Evolutionary conservation across 2,797 vertebrate species (phyloP).

Genomic region (Pygocentrus nattereri): DNA sequence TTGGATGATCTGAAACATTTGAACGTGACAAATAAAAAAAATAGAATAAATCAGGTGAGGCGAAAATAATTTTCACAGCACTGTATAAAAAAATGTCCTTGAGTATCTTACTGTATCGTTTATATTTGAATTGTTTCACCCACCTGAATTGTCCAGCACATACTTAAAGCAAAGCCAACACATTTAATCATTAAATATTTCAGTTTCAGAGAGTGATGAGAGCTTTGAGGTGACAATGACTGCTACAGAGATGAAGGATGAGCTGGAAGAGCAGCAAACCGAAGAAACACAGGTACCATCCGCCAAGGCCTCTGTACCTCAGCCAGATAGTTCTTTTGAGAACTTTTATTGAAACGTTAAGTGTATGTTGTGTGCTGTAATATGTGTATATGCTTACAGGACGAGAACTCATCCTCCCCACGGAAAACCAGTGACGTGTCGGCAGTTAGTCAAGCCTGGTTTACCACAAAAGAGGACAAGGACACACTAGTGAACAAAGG

Average conservation of each 20-base stretch:
- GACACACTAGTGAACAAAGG: slow-evolving; percentile 98
- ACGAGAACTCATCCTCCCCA: slow-evolving; percentile 83
- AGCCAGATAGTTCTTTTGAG: neutral
- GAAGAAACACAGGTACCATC: slow-evolving; percentile 89
- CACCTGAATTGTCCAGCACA: too few species aligned
- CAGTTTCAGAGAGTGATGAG: slow-evolving; percentile 92
- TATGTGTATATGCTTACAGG: slow-evolving; percentile 85
- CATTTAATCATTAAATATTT: slow-evolving; percentile 44
- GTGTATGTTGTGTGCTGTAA: neutral
- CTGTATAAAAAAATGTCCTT: too few species aligned
- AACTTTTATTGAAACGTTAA: neutral
- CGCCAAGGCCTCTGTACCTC: neutral
- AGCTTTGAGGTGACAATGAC: slow-evolving; percentile 99
- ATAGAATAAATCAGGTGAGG: too few species aligned
- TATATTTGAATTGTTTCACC: too few species aligned
- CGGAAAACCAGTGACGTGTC: slow-evolving; percentile 88
- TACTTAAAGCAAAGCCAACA: too few species aligned
- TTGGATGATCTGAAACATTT: too few species aligned
- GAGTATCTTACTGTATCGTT: too few species aligned
- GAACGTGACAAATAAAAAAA: too few species aligned
- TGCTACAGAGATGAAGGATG: slow-evolving; percentile 88
- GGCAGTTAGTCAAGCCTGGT: slow-evolving; percentile 98
- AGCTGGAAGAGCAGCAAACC: slow-evolving; percentile 85
- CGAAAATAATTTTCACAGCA: too few species aligned
- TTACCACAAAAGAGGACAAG: slow-evolving; percentile 99